Evolutionary conservation across 1,140 invertebrate species (phyloP), one percentile per base, ranked within the genome.

Genomic region (Brachionus koreanus): DNA sequence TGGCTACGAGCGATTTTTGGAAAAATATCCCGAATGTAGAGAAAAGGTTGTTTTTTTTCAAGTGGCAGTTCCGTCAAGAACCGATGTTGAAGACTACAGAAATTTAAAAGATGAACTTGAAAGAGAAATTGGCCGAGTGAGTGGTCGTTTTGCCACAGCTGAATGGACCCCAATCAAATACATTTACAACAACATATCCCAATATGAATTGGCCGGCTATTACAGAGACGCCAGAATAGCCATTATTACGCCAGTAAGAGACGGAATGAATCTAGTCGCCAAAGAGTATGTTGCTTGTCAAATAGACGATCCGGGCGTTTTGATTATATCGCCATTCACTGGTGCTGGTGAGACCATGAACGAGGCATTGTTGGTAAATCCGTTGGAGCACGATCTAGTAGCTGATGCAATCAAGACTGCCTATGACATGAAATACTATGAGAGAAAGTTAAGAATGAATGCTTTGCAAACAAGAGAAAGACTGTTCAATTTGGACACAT

Each of bases 201-300:
- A 95, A 88, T 92, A 93, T 84, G 93, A 94, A 85, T 86, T 96
- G 35, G 93, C 94, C 2, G 93, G 93, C 0, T 92, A 94, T 83
- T 89, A 89, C 76, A 89, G 94, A 16, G 94, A 95, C 85, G 92
- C 94, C 0, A 92, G 93, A 0, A 93, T 96, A 0, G 93, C 93
- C 19, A 87, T 95, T 16, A 94, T 96, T 0, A 95, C 94, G 0
- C 94, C 94, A 0, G 87, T 95, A 0, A 89, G 94, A 57, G 94
- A 96, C 86, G 94, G 94, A 37, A 96, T 96, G 94, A 96, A 96
- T 89, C 89, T 96, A 57, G 94, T 96, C 0, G 94, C 94, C 5
- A 96, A 96, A 87, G 94, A 96, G 87, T 96, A 94, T 85, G 94
- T 95, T 2, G 94, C 94, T 5, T 95, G 94, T 86, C 94, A 95